Conservation (phyloP, 2,888 invertebrate genomes). For the Acronicta psi region DNA sequence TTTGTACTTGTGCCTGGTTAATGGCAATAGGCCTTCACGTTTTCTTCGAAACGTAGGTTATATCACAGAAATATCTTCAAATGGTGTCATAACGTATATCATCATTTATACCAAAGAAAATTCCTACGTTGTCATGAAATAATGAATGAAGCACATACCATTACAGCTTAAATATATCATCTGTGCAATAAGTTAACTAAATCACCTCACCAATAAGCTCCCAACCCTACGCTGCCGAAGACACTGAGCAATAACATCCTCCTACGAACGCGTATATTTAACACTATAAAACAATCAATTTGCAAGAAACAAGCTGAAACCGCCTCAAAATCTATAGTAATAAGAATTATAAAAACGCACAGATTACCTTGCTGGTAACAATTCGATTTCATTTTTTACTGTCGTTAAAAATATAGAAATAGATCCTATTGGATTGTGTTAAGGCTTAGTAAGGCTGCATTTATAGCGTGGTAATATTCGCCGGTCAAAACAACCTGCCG, state of each 20-base stretch:
- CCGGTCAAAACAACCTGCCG: slow-evolving; percentile 70
- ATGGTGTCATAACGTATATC: not conserved
- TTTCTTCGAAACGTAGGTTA: too few relatives aligned
- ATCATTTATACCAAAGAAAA: not conserved
- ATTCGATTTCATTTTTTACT: slow-evolving; percentile 35
- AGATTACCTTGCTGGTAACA: slow-evolving; percentile 30
- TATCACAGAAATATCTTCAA: not conserved
- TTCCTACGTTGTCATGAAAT: slow-evolving; percentile 11
- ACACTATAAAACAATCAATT: slow-evolving; percentile 58
- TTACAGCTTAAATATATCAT: slow-evolving; percentile 50
- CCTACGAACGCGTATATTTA: slow-evolving; percentile 75
- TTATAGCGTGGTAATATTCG: slow-evolving; percentile 39
- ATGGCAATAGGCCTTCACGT: too few relatives aligned
- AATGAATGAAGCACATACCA: slow-evolving; percentile 21
- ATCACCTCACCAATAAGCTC: slow-evolving; percentile 53
- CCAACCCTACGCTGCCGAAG: slow-evolving; percentile 76
- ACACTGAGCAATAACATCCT: slow-evolving; percentile 85
- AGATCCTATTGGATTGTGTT: slow-evolving; percentile 26
- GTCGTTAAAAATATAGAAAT: slow-evolving; percentile 12
- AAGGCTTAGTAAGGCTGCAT: slow-evolving; percentile 9
- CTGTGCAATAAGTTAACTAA: slow-evolving; percentile 52
- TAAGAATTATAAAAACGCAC: slow-evolving; percentile 28
- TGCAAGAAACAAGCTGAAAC: slow-evolving; percentile 2
- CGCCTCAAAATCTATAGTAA: not conserved
- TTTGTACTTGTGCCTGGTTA: too few relatives aligned